phyloP scores from a whole-genome alignment of 2,113 vertebrate species.

The Nerophis lumbriciformis region DNA sequence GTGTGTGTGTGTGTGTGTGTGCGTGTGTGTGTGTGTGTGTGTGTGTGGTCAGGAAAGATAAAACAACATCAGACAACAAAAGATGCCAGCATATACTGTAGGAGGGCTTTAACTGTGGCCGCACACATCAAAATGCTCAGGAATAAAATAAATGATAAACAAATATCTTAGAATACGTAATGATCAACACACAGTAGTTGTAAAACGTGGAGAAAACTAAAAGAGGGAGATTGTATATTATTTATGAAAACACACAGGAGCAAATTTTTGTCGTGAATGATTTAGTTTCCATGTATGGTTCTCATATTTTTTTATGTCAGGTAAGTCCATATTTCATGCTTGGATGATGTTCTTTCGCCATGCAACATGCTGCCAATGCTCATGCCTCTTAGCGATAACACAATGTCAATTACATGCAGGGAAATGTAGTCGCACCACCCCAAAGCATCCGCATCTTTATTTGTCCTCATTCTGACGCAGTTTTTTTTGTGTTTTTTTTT shows the following conservation, averaged over 20 bases:
- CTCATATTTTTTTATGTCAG: conserved; percentile 47
- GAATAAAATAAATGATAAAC: neutral
- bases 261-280: conserved; percentile 29
- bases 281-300: conserved; percentile 54
- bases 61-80: conserved; percentile 42
- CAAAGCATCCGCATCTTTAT: conserved; percentile 21
- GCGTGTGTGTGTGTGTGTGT: neutral
- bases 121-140: conserved; percentile 17
- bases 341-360: conserved; percentile 38
- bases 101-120: conserved; percentile 6
- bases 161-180: conserved; percentile 7
- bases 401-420: conserved; percentile 43
- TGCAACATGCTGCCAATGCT: conserved; percentile 47
- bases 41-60: conserved; percentile 20
- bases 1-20: conserved; percentile 10
- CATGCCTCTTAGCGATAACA: conserved; percentile 53
- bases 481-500: conserved; percentile 6
- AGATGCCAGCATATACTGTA: conserved; percentile 17
- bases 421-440: conserved; percentile 44
- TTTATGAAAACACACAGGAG: conserved; percentile 36
- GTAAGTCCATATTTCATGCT: conserved; percentile 62
- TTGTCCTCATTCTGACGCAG: conserved; percentile 18
- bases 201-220: conserved; percentile 8
- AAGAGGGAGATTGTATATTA: conserved; percentile 14
- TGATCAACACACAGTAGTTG: conserved; percentile 15